Base-by-base conservation (phyloP, 1,140 invertebrate species). In the Pseudomyrmex concolor region DNA sequence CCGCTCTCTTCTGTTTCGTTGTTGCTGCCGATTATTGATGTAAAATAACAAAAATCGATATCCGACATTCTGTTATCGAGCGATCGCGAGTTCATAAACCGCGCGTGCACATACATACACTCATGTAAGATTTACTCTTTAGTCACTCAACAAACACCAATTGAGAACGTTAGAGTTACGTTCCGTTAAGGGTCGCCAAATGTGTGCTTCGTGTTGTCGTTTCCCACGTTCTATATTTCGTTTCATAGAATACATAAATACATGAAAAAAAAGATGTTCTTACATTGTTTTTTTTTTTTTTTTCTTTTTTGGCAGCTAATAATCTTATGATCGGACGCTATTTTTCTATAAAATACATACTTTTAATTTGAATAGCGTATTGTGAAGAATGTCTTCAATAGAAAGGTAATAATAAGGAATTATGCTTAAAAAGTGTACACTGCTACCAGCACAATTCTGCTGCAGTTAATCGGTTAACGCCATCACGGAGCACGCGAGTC, bases 391-490 rank as follows among this genome's bases (percentile, higher is more conserved):
- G 13, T 48, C 5, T 43, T 59, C 34, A 17, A 59, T 59, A 78
- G 8, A 34, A 34, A 34, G 34, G 8, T 63, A 17, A 78, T 54
- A 48, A 51, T 25, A 34, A 51, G 1, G 12, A 19, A 19, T 78
- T 55, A 34, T 70, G 34, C 25, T 25, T 34, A 7, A 7, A 25
- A 48, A 25, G 9, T 45, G 43, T 51, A n/a, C 9, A n/a, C 22
- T 54, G 43, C 54, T 80, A 80, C 66, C 76, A 70, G 76, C 76
- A 80, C 54, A 70, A 78, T 59, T 34, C 76, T 25, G 25, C 25
- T 19, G 13, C 59, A 66, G 55, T 80, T 80, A 80, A 80, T 80
- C 76, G 76, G 76, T 19, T 80, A 80, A 80, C 59, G 76, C 66
- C 54, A 17, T 66, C 7, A 43, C 15, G 15, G 43, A 67, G 25